A percentile compares a stretch with the other conserved stretches of the same genome.
Conservation (phyloP, 2,888 invertebrate genomes). For the Diadegma fenestrale region DNA sequence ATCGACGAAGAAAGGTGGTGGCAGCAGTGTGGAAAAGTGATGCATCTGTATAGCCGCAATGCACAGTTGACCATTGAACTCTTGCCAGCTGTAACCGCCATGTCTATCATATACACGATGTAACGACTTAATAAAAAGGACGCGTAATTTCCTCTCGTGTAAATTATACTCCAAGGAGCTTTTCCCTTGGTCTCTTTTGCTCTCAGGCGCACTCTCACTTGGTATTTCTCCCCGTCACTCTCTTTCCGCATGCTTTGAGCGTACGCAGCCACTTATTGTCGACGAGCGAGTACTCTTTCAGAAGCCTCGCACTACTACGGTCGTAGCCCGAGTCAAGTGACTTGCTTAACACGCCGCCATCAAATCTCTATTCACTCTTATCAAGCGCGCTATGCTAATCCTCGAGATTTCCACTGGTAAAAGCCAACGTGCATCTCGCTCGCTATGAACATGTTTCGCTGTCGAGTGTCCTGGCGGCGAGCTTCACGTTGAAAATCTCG, state of each 20-base stretch:
- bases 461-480: not conserved
- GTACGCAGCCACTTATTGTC: constrained; percentile 53
- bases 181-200: constrained; percentile 26
- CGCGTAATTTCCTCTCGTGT: constrained; percentile 63
- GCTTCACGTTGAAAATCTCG: too few species aligned
- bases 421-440: not conserved
- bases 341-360: constrained; percentile 31
- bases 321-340: constrained; percentile 49
- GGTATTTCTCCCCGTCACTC: constrained; percentile 2
- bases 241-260: constrained; percentile 30
- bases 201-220: constrained; percentile 11
- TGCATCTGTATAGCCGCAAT: constrained; percentile 42
- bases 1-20: constrained; percentile 29
- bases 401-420: not conserved
- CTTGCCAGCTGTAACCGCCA: constrained; percentile 25
- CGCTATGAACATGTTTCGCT: not conserved
- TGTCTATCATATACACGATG: constrained; percentile 51
- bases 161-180: constrained; percentile 57
- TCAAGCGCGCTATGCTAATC: constrained; percentile 18
- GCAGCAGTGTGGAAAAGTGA: constrained; percentile 46
- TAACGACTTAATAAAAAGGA: constrained; percentile 66
- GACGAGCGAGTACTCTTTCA: constrained; percentile 33
- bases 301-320: constrained; percentile 24
- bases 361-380: constrained; percentile 38
- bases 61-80: constrained; percentile 59